A percentile compares a stretch with the other conserved stretches of the same genome.
These are phyloP conservation scores for Bilobella aurantiaca DNA, from an alignment of 1,140 invertebrate species.

Conservation along the genomic window DNA sequence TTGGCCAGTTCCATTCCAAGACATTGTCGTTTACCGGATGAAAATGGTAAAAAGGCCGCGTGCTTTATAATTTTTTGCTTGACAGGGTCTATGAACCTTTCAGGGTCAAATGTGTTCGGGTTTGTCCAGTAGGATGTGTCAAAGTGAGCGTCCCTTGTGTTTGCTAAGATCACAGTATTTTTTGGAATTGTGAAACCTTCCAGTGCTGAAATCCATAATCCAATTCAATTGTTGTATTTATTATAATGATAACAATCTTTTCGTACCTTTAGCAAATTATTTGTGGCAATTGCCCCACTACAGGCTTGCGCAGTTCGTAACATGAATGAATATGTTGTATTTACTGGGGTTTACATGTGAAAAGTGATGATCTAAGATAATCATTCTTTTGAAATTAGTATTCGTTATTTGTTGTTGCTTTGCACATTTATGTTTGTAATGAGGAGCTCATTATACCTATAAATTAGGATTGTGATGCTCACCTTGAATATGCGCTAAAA, in stretches of 20 bases:
- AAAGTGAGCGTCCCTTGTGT: conserved; percentile 36
- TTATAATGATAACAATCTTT: not conserved
- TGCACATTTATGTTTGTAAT: too few relatives aligned
- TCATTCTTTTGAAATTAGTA: too few relatives aligned
- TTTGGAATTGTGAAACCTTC: conserved; percentile 32
- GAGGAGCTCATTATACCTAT: too few relatives aligned
- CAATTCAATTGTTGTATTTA: not conserved
- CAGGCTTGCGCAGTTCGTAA: too few relatives aligned
- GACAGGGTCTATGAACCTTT: conserved; percentile 36
- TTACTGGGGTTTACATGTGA: too few relatives aligned
- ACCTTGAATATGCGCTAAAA: too few relatives aligned
- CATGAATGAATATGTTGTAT: too few relatives aligned
- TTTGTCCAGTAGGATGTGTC: conserved; percentile 39
- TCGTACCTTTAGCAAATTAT: too few relatives aligned
- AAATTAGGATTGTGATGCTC: too few relatives aligned
- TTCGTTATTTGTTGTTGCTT: too few relatives aligned
- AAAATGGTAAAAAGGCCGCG: conserved; percentile 31
- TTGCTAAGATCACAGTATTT: conserved; percentile 24
- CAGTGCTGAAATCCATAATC: conserved; percentile 19
- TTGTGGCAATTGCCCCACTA: too few relatives aligned
- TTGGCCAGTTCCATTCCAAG: conserved; percentile 27
- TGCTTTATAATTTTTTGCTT: conserved; percentile 32
- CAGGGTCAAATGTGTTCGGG: conserved; percentile 39
- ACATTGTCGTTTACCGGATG: conserved; percentile 22
- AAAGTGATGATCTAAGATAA: too few relatives aligned